Evolutionary conservation across 2,888 invertebrate genomes (phyloP).

Genomic region (Endomychus coccineus): DNA sequence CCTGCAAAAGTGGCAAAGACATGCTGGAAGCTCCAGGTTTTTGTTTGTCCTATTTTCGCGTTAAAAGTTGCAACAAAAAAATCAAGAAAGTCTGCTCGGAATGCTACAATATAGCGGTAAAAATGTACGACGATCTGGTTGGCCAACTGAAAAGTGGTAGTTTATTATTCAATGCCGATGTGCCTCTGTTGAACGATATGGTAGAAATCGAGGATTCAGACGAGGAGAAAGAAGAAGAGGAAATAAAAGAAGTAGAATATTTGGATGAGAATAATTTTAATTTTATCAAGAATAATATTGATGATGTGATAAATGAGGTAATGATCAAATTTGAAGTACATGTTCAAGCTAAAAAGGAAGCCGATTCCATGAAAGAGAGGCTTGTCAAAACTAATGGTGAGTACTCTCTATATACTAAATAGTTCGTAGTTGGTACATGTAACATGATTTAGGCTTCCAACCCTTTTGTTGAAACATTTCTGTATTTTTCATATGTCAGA

Average conservation of each 20-base stretch:
- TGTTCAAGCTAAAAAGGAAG: slow-evolving; percentile 40
- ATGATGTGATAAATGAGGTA: slow-evolving; percentile 42
- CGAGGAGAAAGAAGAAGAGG: slow-evolving; percentile 33
- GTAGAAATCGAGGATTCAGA: slow-evolving; percentile 42
- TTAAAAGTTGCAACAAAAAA: slow-evolving; percentile 35
- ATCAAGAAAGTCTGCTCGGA: slow-evolving; percentile 40
- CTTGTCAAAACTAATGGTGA: slow-evolving; percentile 30
- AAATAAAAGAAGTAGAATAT: slow-evolving; percentile 25
- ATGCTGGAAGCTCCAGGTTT: slow-evolving; percentile 44
- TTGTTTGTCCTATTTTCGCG: slow-evolving; percentile 42
- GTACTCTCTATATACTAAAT: slow-evolving; percentile 6
- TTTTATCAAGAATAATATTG: slow-evolving; percentile 44
- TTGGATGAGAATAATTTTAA: slow-evolving; percentile 32
- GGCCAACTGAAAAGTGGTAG: slow-evolving; percentile 26
- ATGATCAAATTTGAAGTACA: slow-evolving; percentile 46
- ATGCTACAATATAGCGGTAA: slow-evolving; percentile 38
- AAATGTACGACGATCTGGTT: slow-evolving; percentile 37
- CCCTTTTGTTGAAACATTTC: too few species aligned
- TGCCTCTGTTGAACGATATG: slow-evolving; percentile 40
- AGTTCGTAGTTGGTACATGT: neutral
- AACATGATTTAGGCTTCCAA: too few species aligned
- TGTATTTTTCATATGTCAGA: too few species aligned
- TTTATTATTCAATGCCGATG: slow-evolving; percentile 32
- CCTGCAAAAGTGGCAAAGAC: slow-evolving; percentile 45
- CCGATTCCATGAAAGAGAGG: slow-evolving; percentile 38